A percentile compares a stretch with the other conserved stretches of the same genome.
Evolutionary conservation across 2,797 vertebrate genomes (phyloP).

Genomic region (Simalia tracyae): DNA sequence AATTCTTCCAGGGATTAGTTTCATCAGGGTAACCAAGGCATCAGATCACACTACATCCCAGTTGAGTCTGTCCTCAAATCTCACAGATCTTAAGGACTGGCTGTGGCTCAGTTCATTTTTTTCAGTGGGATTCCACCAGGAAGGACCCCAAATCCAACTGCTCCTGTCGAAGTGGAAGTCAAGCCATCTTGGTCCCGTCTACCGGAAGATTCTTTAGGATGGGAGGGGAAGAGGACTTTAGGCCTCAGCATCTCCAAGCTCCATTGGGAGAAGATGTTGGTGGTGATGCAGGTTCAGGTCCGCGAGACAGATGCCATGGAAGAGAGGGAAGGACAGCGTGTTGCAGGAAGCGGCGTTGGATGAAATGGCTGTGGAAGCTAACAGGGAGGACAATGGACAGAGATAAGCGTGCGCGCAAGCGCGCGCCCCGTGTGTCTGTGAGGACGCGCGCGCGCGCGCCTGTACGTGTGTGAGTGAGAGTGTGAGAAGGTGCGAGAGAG

Average conservation of each 20-base stretch:
- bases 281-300: background rate
- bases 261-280: background rate
- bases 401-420: background rate
- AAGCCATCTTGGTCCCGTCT: constrained; percentile 17
- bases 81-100: background rate
- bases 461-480: background rate
- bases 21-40: background rate
- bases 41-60: background rate
- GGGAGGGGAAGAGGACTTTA: background rate
- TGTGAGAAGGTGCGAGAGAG: background rate
- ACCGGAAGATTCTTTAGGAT: background rate
- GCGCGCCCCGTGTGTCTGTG: no score
- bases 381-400: constrained; percentile 40
- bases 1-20: background rate
- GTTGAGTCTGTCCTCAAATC: background rate
- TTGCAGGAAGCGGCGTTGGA: background rate
- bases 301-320: background rate
- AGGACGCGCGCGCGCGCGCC: background rate
- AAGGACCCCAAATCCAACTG: background rate
- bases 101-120: constrained; percentile 1
- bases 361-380: constrained; percentile 7
- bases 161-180: background rate
- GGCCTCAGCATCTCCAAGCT: background rate
- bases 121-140: background rate
- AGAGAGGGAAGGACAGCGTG: background rate